Evolutionary conservation across 2,888 invertebrate genomes (phyloP).

Genomic region (Orthonychiurus folsomi): DNA sequence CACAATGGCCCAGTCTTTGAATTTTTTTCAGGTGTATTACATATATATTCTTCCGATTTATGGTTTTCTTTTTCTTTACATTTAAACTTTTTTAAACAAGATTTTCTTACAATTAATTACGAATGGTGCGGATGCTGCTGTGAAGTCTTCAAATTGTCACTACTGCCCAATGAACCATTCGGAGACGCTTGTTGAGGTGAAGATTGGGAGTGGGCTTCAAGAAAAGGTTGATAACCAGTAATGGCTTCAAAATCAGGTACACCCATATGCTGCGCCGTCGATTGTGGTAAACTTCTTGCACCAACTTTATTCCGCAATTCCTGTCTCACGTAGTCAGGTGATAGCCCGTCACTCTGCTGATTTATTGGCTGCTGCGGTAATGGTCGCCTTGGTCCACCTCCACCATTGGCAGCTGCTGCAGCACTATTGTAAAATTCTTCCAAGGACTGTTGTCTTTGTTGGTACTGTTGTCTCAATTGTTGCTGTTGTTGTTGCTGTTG

Average conservation of each 20-base stretch:
- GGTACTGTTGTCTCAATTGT: conserved; percentile 30
- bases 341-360: neutral
- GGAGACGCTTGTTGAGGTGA: neutral
- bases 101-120: too few relatives aligned
- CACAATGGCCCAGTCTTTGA: neutral
- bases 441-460: conserved; percentile 23
- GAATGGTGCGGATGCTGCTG: neutral
- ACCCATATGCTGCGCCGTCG: conserved; percentile 12
- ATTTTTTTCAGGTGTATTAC: neutral
- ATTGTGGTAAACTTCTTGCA: conserved; percentile 52
- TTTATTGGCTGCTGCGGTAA: neutral
- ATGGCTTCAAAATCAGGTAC: conserved; percentile 40
- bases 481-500: conserved; percentile 18
- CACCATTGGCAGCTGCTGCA: conserved; percentile 15
- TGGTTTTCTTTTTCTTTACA: neutral
- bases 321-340: conserved; percentile 73
- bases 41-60: neutral
- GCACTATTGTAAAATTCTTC: conserved; percentile 17
- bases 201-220: neutral
- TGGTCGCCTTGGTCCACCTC: conserved; percentile 3
- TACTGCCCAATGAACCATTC: neutral
- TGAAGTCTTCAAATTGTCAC: neutral
- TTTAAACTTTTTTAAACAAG: neutral
- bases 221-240: conserved; percentile 4
- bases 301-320: conserved; percentile 81